Percentiles rank a stretch among this genome's conserved stretches.
phyloP scores from a whole-genome alignment of 2,113 vertebrate genomes.

The Anhinga anhinga region DNA sequence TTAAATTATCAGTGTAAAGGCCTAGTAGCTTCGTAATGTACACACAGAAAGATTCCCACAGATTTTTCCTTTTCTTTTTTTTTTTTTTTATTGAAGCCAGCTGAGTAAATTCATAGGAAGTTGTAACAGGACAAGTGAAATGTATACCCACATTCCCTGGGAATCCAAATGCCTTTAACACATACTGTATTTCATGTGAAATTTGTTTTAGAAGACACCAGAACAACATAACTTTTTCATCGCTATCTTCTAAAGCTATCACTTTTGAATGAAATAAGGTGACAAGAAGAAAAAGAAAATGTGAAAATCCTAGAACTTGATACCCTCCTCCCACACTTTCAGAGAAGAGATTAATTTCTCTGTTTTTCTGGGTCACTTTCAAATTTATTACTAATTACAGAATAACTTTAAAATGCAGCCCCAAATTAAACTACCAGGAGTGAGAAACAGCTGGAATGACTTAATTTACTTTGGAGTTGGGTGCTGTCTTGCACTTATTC shows the following conservation, averaged over 20 bases:
- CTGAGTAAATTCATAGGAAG: constrained; percentile 72
- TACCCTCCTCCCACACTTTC: neutral
- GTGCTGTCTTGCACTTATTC: neutral
- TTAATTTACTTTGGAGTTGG: neutral
- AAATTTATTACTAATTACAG: constrained; percentile 45
- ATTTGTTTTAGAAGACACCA: constrained; percentile 53
- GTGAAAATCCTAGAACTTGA: constrained; percentile 24
- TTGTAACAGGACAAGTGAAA: constrained; percentile 71
- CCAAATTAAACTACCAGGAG: neutral
- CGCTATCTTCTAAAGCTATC: constrained; percentile 5
- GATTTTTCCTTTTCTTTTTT: constrained; percentile 35
- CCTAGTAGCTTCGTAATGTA: constrained; percentile 69
- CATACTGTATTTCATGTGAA: constrained; percentile 49
- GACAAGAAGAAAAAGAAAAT: neutral
- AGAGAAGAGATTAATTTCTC: constrained; percentile 37
- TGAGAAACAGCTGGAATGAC: constrained; percentile 22
- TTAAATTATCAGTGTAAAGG: constrained; percentile 72
- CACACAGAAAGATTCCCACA: constrained; percentile 75
- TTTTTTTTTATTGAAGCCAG: constrained; percentile 71
- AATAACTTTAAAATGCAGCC: constrained; percentile 31
- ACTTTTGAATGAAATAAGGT: constrained; percentile 45
- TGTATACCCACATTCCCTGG: constrained; percentile 66
- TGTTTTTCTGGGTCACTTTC: constrained; percentile 27
- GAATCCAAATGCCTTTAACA: constrained; percentile 63
- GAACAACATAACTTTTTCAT: constrained; percentile 19